These are phyloP conservation scores for Hybos culiciformis DNA, from an alignment of 2,888 invertebrate species.

Conservation along the genomic window DNA sequence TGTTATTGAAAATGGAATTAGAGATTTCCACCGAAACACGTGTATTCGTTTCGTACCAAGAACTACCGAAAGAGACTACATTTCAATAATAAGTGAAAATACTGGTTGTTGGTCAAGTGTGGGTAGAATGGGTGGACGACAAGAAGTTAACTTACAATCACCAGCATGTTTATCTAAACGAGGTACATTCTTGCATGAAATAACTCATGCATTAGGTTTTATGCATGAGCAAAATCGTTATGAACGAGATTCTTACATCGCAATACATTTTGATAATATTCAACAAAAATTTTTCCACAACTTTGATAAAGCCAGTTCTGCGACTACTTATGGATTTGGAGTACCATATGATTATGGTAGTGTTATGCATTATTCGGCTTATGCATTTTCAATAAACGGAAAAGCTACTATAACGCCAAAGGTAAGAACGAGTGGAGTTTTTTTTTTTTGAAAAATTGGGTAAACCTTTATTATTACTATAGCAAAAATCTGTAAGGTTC, in stretches of 20 bases:
- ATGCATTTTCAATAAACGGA: conserved; percentile 60
- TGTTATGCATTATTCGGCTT: conserved; percentile 71
- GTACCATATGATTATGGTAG: conserved; percentile 66
- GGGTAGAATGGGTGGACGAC: conserved; percentile 48
- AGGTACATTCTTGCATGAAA: conserved; percentile 65
- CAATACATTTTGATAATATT: conserved; percentile 55
- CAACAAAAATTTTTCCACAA: conserved; percentile 48
- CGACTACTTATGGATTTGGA: conserved; percentile 41
- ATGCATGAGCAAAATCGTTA: conserved; percentile 69
- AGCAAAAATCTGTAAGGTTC: too few species aligned
- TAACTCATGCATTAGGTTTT: conserved; percentile 68
- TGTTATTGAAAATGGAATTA: conserved; percentile 54
- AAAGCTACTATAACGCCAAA: conserved; percentile 55
- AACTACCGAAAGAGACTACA: conserved; percentile 49
- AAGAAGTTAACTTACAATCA: conserved; percentile 57
- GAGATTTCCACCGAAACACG: conserved; percentile 59
- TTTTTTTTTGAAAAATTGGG: too few species aligned
- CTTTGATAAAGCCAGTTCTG: conserved; percentile 45
- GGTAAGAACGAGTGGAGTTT: too few species aligned
- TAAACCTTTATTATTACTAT: too few species aligned
- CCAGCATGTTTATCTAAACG: conserved; percentile 55
- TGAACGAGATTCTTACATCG: conserved; percentile 57
- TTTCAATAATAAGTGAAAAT: conserved; percentile 50
- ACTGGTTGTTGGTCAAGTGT: conserved; percentile 76
- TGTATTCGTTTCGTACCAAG: conserved; percentile 61